Evolutionary conservation across 2,888 invertebrate species (phyloP).

Genomic region (Hermodice carunculata): DNA sequence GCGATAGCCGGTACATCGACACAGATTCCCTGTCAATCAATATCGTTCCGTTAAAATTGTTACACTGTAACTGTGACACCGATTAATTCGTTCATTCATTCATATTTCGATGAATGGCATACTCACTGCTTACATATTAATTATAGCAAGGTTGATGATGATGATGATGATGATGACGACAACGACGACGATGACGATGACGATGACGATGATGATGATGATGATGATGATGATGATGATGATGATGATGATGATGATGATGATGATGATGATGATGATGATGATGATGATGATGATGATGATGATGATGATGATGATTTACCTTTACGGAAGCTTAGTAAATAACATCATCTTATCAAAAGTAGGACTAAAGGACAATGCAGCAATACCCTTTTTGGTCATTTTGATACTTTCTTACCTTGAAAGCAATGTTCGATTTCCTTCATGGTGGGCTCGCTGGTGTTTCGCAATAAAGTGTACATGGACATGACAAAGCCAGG

Average conservation of each 20-base stretch:
- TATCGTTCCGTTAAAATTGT: neutral
- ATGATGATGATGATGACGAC: no score
- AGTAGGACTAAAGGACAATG: neutral
- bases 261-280: no score
- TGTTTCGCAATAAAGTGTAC: slow-evolving; percentile 86
- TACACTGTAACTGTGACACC: no score
- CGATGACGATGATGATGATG: no score
- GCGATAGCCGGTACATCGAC: slow-evolving; percentile 94
- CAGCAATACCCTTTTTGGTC: neutral
- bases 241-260: no score
- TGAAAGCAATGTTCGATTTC: slow-evolving; percentile 68
- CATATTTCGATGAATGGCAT: no score
- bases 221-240: no score
- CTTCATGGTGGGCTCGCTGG: slow-evolving; percentile 78
- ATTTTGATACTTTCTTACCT: slow-evolving; percentile 1
- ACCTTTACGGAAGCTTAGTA: neutral
- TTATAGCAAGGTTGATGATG: no score
- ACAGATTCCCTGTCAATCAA: slow-evolving; percentile 76
- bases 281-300: no score
- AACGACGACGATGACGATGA: no score
- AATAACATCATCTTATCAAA: neutral
- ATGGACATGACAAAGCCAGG: slow-evolving; percentile 98
- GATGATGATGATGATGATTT: neutral
- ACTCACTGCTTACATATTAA: no score
- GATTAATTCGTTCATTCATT: no score